Evolutionary conservation across 1,140 invertebrate species (phyloP), one percentile per base, ranked within the genome.

Genomic region (Subanguina moxae): DNA sequence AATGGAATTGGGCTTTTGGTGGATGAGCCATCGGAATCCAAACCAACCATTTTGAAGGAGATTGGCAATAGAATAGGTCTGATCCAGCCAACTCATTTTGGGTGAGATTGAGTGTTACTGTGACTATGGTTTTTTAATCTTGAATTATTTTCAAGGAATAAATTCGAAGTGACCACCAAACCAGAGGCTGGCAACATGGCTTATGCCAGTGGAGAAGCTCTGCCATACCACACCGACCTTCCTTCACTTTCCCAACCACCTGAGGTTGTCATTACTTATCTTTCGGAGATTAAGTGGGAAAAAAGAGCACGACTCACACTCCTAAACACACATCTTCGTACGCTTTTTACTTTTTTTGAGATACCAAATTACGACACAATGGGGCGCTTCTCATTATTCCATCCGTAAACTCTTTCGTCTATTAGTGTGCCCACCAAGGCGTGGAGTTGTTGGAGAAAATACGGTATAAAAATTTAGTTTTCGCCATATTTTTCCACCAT

Each of bases 221-320:
- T 80, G 13, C 78, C 78, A 1, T 78, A 82, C 27, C 78, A 80
- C 64, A 80, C 78, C 0, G 78, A 80, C 62, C 80, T 80, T 62
- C 78, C 78, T 19, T 80, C 78, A 13, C 52, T 80, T 9, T 57
- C 65, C 25, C 58, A 78, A 52, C 78, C 78, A 0, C 78, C 78
- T 23, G 69, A 80, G 48, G 48, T 52, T 52, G 8, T 23, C 28
- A 57, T 57, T 23, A 5, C 28, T 38, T 5, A 38, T 11, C 11
- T 5, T 38, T 38, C n/a, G n/a, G n/a, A n/a, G n/a, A n/a, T n/a
- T n/a, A n/a, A n/a, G n/a, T n/a, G n/a, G n/a, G n/a, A n/a, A n/a
- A n/a, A n/a, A n/a, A n/a, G n/a, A n/a, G n/a, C n/a, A n/a, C n/a
- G n/a, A n/a, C n/a, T n/a, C n/a, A 45, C 43, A n/a, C 43, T 45